Base-by-base conservation (phyloP, 2,797 vertebrate species). In the Hippopotamyrus pictus region DNA sequence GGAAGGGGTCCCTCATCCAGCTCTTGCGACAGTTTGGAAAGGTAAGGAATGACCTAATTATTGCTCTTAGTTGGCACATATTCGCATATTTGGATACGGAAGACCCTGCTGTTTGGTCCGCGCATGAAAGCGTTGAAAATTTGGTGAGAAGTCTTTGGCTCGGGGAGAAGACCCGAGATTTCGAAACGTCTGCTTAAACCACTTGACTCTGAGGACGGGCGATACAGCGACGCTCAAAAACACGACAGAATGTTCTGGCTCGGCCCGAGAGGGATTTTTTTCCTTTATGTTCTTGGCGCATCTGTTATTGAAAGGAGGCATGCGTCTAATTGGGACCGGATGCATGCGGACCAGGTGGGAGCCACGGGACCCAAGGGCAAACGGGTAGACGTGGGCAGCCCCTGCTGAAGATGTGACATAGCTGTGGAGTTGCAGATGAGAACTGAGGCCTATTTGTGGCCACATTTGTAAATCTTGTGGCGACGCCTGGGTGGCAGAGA, bases 1-100 rank as follows among this genome's bases (percentile, higher is more conserved):
- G 99, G 83, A 99, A 99, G 93, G 98, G 99, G 90, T 98, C 98
- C 1, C 98, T 99, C 91, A 99, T 99, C 91, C 98, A 99, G 93
- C 97, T 99, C 76, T 94, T 99, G 0, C 94, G 99, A 90, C 99
- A 99, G 94, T 99, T 99, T 95, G 98, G 99, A 92, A 99, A 99
- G 97, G 98, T 99, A 96, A 89, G 91, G 48, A 8, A 41, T 48
- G 19, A n/a, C 17, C 37, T 79, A 19, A 33, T 44, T 7, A 46
- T 82, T 4, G 41, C 41, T n/a, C 17, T 5, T 73, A 37, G 29
- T 2, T 33, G 17, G 12, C 14, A 0, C 25, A 33, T 14, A 29
- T 14, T 12, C 11, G 1, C 12, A 44, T 44, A 44, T 82, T 82
- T 4, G 76, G 17, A n/a, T 46, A 44, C n/a, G 11, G 57, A 62